phyloP scores from a whole-genome alignment of 2,797 vertebrate genomes.

The Vipera ursinii region DNA sequence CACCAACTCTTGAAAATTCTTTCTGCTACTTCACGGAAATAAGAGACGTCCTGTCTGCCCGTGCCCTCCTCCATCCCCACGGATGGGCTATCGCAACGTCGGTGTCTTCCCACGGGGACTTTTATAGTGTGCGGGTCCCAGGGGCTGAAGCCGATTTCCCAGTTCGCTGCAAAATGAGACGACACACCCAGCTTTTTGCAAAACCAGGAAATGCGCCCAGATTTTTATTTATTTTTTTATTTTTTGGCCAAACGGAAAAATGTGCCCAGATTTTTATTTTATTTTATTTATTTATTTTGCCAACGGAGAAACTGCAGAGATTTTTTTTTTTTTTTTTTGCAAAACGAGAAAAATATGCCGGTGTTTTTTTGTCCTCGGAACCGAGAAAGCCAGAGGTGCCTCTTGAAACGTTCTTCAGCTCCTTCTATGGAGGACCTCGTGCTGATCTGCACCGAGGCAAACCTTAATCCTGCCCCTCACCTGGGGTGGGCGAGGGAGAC shows the following conservation, averaged over 20 bases:
- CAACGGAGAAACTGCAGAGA: accelerated
- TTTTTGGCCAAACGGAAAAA: not conserved
- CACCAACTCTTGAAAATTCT: not conserved
- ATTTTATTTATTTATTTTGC: no score
- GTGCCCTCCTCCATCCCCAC: no score
- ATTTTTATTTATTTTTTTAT: no score
- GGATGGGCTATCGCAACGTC: not conserved
- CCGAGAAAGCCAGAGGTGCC: not conserved
- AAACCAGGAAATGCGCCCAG: not conserved
- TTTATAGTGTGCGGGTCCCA: no score
- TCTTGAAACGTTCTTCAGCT: not conserved
- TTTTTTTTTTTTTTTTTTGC: no score
- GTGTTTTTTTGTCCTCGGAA: not conserved
- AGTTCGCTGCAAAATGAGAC: not conserved
- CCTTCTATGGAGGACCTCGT: no score
- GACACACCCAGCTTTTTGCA: no score
- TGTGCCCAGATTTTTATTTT: no score
- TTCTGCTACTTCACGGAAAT: not conserved
- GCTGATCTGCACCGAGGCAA: not conserved
- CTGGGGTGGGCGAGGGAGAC: no score
- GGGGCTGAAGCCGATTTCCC: not conserved
- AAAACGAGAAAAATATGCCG: not conserved
- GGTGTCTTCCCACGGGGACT: no score
- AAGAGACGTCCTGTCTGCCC: not conserved
- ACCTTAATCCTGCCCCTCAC: not conserved